phyloP scores from a whole-genome alignment of 1,140 invertebrate genomes.

The Heliothis subflexa region DNA sequence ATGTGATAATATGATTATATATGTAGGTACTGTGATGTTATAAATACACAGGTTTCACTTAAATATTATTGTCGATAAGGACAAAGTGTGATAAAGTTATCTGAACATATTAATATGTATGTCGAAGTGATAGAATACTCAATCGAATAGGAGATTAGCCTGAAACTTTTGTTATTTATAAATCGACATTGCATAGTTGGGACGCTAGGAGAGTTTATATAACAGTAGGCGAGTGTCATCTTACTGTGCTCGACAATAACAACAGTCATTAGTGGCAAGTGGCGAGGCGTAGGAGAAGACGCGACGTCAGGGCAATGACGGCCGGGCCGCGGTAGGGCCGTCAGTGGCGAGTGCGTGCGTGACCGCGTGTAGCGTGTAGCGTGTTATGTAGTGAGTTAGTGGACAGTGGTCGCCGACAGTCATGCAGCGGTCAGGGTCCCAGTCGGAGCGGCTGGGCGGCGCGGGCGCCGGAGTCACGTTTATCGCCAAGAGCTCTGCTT shows the following conservation, averaged over 20 bases:
- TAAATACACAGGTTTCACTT: slow-evolving; percentile 60
- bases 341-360: slow-evolving; percentile 60
- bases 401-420: slow-evolving; percentile 59
- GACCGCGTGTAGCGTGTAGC: slow-evolving; percentile 52
- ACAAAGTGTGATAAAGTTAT: slow-evolving; percentile 63
- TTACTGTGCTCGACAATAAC: slow-evolving; percentile 28
- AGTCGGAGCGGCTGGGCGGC: slow-evolving; percentile 78
- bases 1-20: slow-evolving; percentile 52
- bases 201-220: slow-evolving; percentile 45
- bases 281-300: slow-evolving; percentile 56
- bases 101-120: slow-evolving; percentile 53
- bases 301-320: slow-evolving; percentile 52
- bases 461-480: slow-evolving; percentile 70
- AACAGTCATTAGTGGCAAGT: slow-evolving; percentile 12
- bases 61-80: slow-evolving; percentile 64
- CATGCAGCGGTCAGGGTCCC: slow-evolving; percentile 87
- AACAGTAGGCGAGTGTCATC: slow-evolving; percentile 48
- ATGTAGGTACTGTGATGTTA: slow-evolving; percentile 31
- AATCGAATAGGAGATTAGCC: slow-evolving; percentile 44
- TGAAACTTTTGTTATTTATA: slow-evolving; percentile 48
- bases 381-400: slow-evolving; percentile 66
- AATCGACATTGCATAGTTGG: slow-evolving; percentile 43
- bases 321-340: slow-evolving; percentile 60
- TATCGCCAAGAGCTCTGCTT: slow-evolving; percentile 82
- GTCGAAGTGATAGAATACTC: slow-evolving; percentile 48